Conservation (phyloP, 2,888 invertebrate species). For the Amiota mariae region DNA sequence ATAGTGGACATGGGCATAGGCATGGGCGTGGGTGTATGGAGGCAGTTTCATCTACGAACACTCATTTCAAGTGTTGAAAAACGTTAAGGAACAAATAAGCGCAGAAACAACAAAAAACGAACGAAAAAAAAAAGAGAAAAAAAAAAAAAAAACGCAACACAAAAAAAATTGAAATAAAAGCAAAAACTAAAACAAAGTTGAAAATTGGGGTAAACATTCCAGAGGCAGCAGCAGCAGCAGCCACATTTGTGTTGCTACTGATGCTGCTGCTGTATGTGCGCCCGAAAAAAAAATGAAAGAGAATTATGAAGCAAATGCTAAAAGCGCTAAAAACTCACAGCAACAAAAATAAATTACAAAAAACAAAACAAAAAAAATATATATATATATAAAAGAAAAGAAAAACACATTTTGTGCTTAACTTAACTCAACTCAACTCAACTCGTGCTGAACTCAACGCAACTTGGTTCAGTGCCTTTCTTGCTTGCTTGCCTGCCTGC, state of each 20-base stretch:
- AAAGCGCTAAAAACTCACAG: background rate
- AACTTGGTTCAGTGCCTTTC: background rate
- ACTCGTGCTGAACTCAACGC: background rate
- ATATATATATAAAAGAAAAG: slow-evolving; percentile 7
- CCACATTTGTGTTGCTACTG: background rate
- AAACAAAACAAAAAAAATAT: too few relatives aligned
- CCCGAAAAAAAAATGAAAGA: slow-evolving; percentile 5
- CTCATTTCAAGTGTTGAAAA: slow-evolving; percentile 7
- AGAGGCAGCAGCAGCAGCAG: background rate
- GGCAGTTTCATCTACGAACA: slow-evolving; percentile 14
- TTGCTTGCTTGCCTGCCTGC: background rate
- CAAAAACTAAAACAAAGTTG: slow-evolving; percentile 45
- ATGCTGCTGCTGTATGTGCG: background rate
- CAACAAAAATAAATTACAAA: slow-evolving; percentile 5
- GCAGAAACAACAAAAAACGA: slow-evolving; percentile 17
- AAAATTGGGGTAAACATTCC: slow-evolving; percentile 68
- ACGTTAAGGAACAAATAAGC: background rate
- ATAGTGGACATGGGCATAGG: slow-evolving; percentile 23
- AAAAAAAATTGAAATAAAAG: slow-evolving; percentile 32
- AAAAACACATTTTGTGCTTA: background rate
- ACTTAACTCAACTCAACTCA: background rate
- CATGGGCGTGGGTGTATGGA: background rate
- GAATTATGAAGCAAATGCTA: background rate
- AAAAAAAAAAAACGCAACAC: slow-evolving; percentile 36
- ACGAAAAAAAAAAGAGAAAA: slow-evolving; percentile 34